Evolutionary conservation across 2,113 vertebrate genomes (phyloP).

Genomic region (Oncorhynchus masou): DNA sequence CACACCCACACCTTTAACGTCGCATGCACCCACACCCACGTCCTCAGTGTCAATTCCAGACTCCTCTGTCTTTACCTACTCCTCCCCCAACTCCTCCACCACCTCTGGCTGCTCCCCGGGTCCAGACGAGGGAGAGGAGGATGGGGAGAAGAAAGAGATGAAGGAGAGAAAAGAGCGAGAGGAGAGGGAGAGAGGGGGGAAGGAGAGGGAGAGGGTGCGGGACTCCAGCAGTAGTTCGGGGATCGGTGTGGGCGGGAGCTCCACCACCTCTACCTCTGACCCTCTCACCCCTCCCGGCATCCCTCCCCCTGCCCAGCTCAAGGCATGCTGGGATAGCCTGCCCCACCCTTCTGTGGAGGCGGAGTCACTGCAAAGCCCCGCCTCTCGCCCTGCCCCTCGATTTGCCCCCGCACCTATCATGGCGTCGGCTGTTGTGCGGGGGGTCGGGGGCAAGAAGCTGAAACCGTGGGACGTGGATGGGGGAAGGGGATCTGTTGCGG

Average conservation of each 20-base stretch:
- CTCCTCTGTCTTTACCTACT: constrained; percentile 6
- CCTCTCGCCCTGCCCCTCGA: neutral
- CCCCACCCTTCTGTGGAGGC: constrained; percentile 47
- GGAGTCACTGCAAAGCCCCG: constrained; percentile 42
- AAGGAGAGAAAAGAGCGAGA: constrained; percentile 43
- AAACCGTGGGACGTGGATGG: neutral
- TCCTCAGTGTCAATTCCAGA: constrained; percentile 10
- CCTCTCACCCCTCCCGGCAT: constrained; percentile 83
- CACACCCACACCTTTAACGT: neutral
- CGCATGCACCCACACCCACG: constrained; percentile 13
- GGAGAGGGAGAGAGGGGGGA: constrained; percentile 59
- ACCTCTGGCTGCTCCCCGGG: neutral
- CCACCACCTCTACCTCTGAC: constrained; percentile 79
- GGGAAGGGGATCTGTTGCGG: neutral
- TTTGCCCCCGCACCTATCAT: neutral
- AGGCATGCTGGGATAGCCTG: constrained; percentile 69
- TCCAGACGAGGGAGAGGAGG: neutral
- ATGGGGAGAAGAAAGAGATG: constrained; percentile 9
- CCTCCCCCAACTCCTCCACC: neutral
- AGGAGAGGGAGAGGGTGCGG: constrained; percentile 45
- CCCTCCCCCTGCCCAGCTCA: constrained; percentile 69
- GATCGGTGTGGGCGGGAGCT: constrained; percentile 77
- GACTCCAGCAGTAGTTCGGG: constrained; percentile 78
- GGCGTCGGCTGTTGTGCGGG: neutral
- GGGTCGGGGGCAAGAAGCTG: neutral